Conservation (phyloP, 2,888 invertebrate genomes). For the Andrena dorsata region DNA sequence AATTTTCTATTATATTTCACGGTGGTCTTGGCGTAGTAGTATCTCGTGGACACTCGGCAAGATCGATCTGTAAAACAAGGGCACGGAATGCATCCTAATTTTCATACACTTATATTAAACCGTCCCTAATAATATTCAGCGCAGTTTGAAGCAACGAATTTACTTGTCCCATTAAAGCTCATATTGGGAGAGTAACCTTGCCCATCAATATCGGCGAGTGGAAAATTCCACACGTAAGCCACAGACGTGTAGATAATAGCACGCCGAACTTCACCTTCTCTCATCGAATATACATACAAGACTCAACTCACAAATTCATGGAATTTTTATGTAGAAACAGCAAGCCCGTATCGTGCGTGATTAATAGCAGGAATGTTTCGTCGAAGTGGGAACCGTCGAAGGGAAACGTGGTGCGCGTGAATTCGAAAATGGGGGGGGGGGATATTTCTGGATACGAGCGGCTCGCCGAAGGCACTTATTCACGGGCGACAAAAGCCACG, state of each 20-base stretch:
- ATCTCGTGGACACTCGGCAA: background rate
- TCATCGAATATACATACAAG: background rate
- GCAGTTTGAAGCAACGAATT: background rate
- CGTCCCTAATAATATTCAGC: slow-evolving; percentile 36
- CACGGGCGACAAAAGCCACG: background rate
- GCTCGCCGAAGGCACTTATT: background rate
- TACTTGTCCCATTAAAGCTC: background rate
- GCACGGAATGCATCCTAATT: slow-evolving; percentile 5
- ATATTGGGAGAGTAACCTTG: slow-evolving; percentile 36
- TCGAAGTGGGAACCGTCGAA: background rate
- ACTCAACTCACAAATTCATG: background rate
- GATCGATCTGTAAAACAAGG: slow-evolving; percentile 56
- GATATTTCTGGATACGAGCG: background rate
- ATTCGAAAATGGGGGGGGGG: too few relatives aligned
- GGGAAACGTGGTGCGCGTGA: background rate
- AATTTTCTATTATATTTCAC: background rate
- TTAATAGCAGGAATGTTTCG: background rate
- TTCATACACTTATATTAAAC: background rate
- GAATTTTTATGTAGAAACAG: background rate
- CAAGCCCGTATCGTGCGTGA: background rate
- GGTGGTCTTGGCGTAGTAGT: background rate
- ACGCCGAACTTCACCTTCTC: too few relatives aligned
- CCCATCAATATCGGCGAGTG: background rate
- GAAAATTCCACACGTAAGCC: too few relatives aligned
- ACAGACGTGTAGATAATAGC: too few relatives aligned